Conservation (phyloP, 2,113 vertebrate species). For the Labeo rohita region DNA sequence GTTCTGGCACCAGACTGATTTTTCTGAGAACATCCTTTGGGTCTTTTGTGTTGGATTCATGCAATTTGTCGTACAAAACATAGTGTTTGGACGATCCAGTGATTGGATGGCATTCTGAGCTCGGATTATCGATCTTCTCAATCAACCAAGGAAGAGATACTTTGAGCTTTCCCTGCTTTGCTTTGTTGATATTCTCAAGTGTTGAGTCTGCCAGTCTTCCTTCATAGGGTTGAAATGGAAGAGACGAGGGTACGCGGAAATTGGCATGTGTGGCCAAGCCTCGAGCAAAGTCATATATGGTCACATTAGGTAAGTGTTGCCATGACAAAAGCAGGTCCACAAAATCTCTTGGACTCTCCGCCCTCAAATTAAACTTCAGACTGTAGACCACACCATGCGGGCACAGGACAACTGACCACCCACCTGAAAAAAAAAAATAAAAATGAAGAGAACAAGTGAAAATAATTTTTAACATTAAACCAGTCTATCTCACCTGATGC, state of each 20-base stretch:
- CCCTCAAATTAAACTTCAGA: constrained; percentile 22
- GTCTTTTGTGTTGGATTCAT: constrained; percentile 52
- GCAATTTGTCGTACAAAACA: constrained; percentile 42
- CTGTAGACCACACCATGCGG: background rate
- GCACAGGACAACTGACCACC: background rate
- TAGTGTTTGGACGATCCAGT: constrained; percentile 30
- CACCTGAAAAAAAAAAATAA: background rate
- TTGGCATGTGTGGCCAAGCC: constrained; percentile 9
- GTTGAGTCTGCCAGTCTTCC: background rate
- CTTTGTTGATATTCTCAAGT: background rate
- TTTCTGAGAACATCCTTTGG: constrained; percentile 41
- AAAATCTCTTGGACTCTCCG: constrained; percentile 10
- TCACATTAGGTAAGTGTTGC: constrained; percentile 27
- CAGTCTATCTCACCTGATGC: background rate
- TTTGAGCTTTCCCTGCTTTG: background rate
- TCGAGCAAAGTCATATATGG: constrained; percentile 22
- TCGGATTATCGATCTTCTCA: background rate
- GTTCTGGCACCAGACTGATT: constrained; percentile 42
- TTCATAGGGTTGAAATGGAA: background rate
- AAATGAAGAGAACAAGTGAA: too few species aligned
- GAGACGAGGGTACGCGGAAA: background rate
- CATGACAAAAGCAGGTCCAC: constrained; percentile 1
- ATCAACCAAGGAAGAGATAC: background rate
- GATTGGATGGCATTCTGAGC: constrained; percentile 20
- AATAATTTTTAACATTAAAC: too few species aligned